Evolutionary conservation across 2,888 invertebrate species (phyloP).

Genomic region (Acrocyrtus sp.): DNA sequence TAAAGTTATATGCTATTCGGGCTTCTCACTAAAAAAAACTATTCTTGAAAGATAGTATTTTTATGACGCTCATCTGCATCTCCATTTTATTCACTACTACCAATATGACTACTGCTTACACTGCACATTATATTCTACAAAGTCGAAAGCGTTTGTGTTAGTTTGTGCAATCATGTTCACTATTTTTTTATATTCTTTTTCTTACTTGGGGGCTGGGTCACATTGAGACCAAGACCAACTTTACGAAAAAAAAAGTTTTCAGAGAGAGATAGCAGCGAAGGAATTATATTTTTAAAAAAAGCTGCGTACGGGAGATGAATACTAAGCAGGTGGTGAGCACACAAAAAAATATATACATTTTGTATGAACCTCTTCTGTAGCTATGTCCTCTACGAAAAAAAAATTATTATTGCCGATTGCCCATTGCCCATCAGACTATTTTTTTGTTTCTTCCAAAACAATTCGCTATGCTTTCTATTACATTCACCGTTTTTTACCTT

Average conservation of each 20-base stretch:
- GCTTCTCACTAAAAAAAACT: no score
- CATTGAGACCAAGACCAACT: constrained; percentile 15
- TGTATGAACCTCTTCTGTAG: no score
- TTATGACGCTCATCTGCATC: constrained; percentile 30
- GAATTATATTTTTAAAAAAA: constrained; percentile 8
- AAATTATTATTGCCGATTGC: constrained; percentile 44
- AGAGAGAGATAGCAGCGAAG: background rate
- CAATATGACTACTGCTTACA: constrained; percentile 10
- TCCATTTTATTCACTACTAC: no score
- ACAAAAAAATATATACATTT: no score
- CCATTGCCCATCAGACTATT: constrained; percentile 34
- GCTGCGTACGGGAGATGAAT: constrained; percentile 46
- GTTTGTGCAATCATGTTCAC: background rate
- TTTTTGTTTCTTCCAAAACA: constrained; percentile 7
- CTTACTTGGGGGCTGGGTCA: constrained; percentile 50
- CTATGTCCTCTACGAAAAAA: no score
- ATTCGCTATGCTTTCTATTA: background rate
- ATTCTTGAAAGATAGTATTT: no score
- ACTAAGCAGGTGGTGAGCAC: constrained; percentile 44
- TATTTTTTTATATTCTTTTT: constrained; percentile 10
- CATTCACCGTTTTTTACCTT: background rate
- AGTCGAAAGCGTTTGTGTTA: constrained; percentile 1
- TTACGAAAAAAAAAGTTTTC: background rate
- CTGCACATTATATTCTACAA: background rate
- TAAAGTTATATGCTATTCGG: no score